Base-by-base conservation (phyloP, 1,140 invertebrate species). In the Himalopsyche phryganea region DNA sequence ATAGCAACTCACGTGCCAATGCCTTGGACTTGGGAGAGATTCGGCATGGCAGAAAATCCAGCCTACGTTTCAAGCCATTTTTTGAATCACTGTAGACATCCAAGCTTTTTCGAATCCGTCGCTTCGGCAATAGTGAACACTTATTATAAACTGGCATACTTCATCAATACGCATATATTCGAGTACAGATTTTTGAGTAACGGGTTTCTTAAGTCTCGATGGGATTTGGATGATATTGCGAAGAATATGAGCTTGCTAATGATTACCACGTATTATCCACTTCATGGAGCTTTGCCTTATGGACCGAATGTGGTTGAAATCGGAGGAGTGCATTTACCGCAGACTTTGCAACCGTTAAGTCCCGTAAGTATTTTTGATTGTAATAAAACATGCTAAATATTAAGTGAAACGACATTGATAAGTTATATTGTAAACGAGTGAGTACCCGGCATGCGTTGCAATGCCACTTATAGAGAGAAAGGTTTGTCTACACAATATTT, bases 281-380 rank as follows among this genome's bases (percentile, higher is more conserved):
- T 83, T 2, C 79, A 77, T 57, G 72, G 73, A 6, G 68, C 80
- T 0, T 71, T 72, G 33, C 76, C 81, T 0, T 67, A 67, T 9
- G 69, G 73, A 3, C 77, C 80, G 1, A 76, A 73, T 32, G 63
- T 81, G 1, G 63, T 85, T 3, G 81, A 85, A 67, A 75, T 85
- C n/a, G 83, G 80, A 11, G 84, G 83, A 10, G 65, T 85, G 1
- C 83, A 83, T 47, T 35, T 65, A 19, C 46, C 58, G 4, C 53
- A 52, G 17, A 28, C 6, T 1, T 11, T 50, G 15, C 35, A 45
- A 11, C 32, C n/a, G 9, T 28, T 64, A 18, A 51, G 48, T 19
- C 33, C 6, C 65, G 68, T 55, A 45, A 51, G 48, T 6, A 47
- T 18, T 48, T 45, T n/a, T n/a, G n/a, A n/a, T n/a, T n/a, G n/a